Evolutionary conservation across 2,888 invertebrate genomes (phyloP).

Genomic region (Amiota mariae): DNA sequence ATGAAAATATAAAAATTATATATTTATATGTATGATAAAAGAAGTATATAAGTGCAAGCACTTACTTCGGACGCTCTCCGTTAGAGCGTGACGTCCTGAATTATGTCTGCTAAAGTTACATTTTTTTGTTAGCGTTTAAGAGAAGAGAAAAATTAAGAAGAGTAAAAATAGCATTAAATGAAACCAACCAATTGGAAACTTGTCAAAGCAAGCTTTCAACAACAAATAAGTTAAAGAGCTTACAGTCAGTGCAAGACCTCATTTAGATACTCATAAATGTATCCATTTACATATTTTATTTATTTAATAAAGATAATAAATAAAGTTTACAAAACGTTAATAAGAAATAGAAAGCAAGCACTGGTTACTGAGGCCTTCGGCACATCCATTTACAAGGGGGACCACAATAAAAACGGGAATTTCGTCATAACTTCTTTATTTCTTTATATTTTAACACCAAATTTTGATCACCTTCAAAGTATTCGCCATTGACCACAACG

Average conservation of each 20-base stretch:
- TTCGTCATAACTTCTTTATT: no score
- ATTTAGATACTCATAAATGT: constrained; percentile 16
- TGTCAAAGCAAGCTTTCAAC: constrained; percentile 17
- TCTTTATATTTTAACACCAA: no score
- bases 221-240: neutral
- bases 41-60: constrained; percentile 37
- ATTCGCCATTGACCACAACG: no score
- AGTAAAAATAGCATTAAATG: neutral
- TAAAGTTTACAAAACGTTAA: no score
- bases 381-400: no score
- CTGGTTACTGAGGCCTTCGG: no score
- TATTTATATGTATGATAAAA: no score
- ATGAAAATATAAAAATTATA: no score
- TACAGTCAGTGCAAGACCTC: neutral
- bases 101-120: constrained; percentile 70
- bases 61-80: constrained; percentile 73
- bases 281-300: neutral
- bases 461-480: no score
- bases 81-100: constrained; percentile 74
- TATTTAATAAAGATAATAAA: no score
- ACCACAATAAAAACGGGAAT: no score
- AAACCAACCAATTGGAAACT: neutral
- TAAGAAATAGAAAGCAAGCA: no score
- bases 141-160: constrained; percentile 13
- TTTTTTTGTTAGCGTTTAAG: constrained; percentile 23